Evolutionary conservation across 1,140 invertebrate genomes (phyloP).

Genomic region (Scaptodrosophila lebanonensis): DNA sequence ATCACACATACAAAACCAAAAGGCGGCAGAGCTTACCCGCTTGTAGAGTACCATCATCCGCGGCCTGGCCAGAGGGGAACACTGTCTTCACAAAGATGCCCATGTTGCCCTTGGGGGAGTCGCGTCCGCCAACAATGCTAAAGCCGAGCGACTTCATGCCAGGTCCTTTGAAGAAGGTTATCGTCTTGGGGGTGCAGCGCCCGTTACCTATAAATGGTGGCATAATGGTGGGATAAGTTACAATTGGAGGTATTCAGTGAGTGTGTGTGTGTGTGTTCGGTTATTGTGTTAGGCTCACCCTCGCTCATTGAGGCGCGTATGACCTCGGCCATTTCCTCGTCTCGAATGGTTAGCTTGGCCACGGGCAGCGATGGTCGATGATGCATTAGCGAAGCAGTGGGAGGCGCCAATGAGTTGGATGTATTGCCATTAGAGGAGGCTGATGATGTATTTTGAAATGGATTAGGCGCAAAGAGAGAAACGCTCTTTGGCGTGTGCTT

Average conservation of each 20-base stretch:
- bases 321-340: constrained; percentile 74
- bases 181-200: constrained; percentile 58
- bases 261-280: neutral
- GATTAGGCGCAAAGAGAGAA: constrained; percentile 63
- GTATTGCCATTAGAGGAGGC: constrained; percentile 13
- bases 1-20: no score
- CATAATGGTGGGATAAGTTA: neutral
- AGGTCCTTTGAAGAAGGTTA: constrained; percentile 87
- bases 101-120: constrained; percentile 92
- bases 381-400: constrained; percentile 55
- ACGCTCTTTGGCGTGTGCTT: constrained; percentile 65
- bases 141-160: constrained; percentile 93
- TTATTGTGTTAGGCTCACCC: constrained; percentile 55
- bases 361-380: constrained; percentile 72
- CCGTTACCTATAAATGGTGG: constrained; percentile 42
- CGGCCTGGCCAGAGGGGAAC: constrained; percentile 91
- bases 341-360: constrained; percentile 68
- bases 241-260: neutral
- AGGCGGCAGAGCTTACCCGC: constrained; percentile 87
- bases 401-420: constrained; percentile 35
- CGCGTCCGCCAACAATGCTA: constrained; percentile 92
- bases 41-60: constrained; percentile 87
- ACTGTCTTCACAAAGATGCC: constrained; percentile 95
- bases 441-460: constrained; percentile 51
- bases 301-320: constrained; percentile 73